phyloP scores from a whole-genome alignment of 2,888 invertebrate species.

The Vannuccia rotundouncinata region DNA sequence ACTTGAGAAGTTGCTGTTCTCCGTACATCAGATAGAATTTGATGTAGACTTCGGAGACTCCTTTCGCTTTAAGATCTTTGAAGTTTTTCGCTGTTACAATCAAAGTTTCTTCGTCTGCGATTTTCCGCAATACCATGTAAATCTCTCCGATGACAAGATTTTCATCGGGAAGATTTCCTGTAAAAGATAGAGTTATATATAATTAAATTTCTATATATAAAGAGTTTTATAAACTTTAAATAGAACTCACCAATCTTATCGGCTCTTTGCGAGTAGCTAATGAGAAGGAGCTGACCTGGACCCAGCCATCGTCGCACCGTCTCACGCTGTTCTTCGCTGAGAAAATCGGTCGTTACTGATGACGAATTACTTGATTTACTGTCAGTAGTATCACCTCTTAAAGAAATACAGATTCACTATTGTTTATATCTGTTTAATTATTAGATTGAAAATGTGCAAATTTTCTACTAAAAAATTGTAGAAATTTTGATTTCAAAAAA shows the following conservation, averaged over 20 bases:
- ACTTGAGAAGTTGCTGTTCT: constrained; percentile 35
- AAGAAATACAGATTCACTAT: background rate
- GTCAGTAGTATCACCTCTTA: constrained; percentile 29
- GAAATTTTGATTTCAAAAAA: too few species aligned
- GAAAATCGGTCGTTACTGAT: constrained; percentile 37
- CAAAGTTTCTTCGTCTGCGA: constrained; percentile 31
- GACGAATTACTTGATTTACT: constrained; percentile 38
- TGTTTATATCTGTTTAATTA: too few species aligned
- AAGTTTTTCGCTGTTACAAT: constrained; percentile 28
- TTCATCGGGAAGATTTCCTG: constrained; percentile 38
- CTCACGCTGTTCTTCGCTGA: constrained; percentile 38
- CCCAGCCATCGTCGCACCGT: constrained; percentile 34
- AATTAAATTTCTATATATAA: background rate
- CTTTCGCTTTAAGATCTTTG: constrained; percentile 27
- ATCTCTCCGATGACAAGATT: constrained; percentile 29
- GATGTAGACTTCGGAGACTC: constrained; percentile 32
- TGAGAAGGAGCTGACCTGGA: constrained; percentile 37
- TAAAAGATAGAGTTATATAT: background rate
- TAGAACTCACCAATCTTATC: constrained; percentile 36
- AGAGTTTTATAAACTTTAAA: too few species aligned
- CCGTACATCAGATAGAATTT: constrained; percentile 38
- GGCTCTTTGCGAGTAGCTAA: constrained; percentile 30
- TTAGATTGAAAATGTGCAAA: too few species aligned
- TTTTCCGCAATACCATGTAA: constrained; percentile 23
- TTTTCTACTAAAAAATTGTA: too few species aligned